A percentile compares a stretch with the other conserved stretches of the same genome.
Conservation (phyloP, 92 coral and sea anemone species). For the Porites evermanni region DNA sequence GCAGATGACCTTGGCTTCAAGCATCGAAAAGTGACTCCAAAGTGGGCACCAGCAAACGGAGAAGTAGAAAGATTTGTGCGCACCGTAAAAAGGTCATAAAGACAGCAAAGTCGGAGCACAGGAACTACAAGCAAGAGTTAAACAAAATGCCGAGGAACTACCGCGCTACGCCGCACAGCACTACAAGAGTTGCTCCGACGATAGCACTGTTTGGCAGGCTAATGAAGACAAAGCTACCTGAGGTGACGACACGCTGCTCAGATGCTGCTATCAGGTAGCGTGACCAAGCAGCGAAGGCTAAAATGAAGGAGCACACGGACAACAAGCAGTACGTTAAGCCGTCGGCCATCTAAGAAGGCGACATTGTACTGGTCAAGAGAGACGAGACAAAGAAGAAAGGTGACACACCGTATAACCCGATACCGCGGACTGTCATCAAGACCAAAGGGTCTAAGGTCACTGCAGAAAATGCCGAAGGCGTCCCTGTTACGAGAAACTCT, state of each 20-base stretch:
- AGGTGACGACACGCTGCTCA: slow-evolving; percentile 20
- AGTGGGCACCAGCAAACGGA: slow-evolving; percentile 76
- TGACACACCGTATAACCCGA: slow-evolving; percentile 51
- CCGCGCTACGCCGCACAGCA: slow-evolving; percentile 76
- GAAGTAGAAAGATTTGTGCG: slow-evolving; percentile 70
- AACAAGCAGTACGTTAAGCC: slow-evolving; percentile 55
- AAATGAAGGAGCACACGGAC: slow-evolving; percentile 48
- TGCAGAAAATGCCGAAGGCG: slow-evolving; percentile 28
- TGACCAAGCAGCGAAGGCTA: slow-evolving; percentile 48
- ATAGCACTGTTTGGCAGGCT: slow-evolving; percentile 60
- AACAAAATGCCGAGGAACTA: slow-evolving; percentile 60
- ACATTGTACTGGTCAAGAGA: slow-evolving; percentile 61
- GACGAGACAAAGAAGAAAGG: slow-evolving; percentile 43
- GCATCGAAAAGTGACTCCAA: slow-evolving; percentile 80
- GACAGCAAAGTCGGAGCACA: slow-evolving; percentile 58
- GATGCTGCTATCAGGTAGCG: slow-evolving; percentile 20
- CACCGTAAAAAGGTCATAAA: slow-evolving; percentile 58
- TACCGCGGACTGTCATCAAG: slow-evolving; percentile 53
- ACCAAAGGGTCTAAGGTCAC: slow-evolving; percentile 75
- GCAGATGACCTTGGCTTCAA: slow-evolving; percentile 62
- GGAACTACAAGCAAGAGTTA: slow-evolving; percentile 57
- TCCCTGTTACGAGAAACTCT: slow-evolving; percentile 53
- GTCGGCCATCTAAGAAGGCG: slow-evolving; percentile 44
- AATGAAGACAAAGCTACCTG: slow-evolving; percentile 69
- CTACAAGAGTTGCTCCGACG: slow-evolving; percentile 67